Evolutionary conservation across 2,113 vertebrate species (phyloP).

Genomic region (Gavialis gangeticus): DNA sequence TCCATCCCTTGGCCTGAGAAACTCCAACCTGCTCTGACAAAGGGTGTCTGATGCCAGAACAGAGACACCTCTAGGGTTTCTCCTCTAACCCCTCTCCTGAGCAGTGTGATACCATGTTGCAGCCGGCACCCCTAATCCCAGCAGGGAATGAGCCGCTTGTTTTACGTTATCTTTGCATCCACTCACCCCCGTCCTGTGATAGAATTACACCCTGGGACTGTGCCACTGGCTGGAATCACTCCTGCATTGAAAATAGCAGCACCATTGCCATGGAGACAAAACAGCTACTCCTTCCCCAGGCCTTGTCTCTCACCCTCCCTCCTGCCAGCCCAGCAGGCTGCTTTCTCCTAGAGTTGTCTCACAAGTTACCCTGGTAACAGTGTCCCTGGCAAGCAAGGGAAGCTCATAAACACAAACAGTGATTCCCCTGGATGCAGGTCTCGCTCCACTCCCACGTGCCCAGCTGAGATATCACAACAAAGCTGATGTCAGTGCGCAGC

Average conservation of each 20-base stretch:
- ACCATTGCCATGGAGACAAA: constrained; percentile 59
- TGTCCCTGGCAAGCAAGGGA: background rate
- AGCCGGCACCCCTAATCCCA: background rate
- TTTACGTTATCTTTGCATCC: constrained; percentile 32
- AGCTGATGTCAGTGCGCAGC: background rate
- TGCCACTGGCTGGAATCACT: constrained; percentile 48
- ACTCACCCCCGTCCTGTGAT: constrained; percentile 47
- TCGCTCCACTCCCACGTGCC: background rate
- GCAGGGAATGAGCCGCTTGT: constrained; percentile 24
- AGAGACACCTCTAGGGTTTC: too few species aligned
- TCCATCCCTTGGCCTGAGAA: background rate
- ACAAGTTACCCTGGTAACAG: constrained; percentile 63
- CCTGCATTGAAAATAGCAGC: constrained; percentile 54
- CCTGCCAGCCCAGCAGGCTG: background rate
- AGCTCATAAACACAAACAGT: background rate
- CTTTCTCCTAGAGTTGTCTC: background rate
- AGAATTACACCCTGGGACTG: constrained; percentile 51
- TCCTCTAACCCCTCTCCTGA: background rate
- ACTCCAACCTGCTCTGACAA: background rate
- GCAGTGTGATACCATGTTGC: background rate
- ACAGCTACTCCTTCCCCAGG: constrained; percentile 19
- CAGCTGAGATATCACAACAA: background rate
- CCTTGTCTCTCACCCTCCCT: background rate
- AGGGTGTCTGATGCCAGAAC: background rate
- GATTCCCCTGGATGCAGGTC: background rate